These are phyloP conservation scores for Papilio helenus DNA, from an alignment of 1,140 invertebrate genomes.

Conservation along the genomic window DNA sequence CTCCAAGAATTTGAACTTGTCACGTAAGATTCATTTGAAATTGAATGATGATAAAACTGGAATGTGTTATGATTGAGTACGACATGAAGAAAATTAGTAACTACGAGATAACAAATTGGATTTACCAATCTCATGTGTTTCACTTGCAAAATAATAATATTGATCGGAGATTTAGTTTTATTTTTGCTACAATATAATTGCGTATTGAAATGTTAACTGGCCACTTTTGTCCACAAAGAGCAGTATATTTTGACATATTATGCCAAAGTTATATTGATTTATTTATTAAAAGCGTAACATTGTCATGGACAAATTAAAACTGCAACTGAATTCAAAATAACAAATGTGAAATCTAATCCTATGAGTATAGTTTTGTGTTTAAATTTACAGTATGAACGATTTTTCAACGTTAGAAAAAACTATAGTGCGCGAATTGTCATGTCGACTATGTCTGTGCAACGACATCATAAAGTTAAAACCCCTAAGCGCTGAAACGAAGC, in stretches of 20 bases:
- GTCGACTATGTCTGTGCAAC: conserved; percentile 75
- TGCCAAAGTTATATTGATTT: conserved; percentile 48
- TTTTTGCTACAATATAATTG: background rate
- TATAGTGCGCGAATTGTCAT: conserved; percentile 76
- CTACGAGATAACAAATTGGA: background rate
- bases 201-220: conserved; percentile 42
- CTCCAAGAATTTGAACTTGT: background rate
- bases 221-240: conserved; percentile 37
- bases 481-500: conserved; percentile 68
- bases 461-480: conserved; percentile 77
- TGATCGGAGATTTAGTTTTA: too few species aligned
- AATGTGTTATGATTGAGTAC: background rate
- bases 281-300: conserved; percentile 51
- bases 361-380: conserved; percentile 23
- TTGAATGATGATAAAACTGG: background rate
- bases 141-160: background rate
- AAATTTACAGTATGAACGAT: conserved; percentile 68
- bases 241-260: conserved; percentile 48
- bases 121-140: background rate
- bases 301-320: conserved; percentile 59
- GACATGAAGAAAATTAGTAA: background rate
- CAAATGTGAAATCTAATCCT: conserved; percentile 39
- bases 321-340: conserved; percentile 35
- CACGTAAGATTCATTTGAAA: background rate
- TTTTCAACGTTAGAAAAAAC: conserved; percentile 71